Percentiles rank a stretch among this genome's conserved stretches.
These are phyloP conservation scores for Heterotilapia buettikoferi DNA, from an alignment of 2,113 vertebrate genomes.

Conservation along the genomic window DNA sequence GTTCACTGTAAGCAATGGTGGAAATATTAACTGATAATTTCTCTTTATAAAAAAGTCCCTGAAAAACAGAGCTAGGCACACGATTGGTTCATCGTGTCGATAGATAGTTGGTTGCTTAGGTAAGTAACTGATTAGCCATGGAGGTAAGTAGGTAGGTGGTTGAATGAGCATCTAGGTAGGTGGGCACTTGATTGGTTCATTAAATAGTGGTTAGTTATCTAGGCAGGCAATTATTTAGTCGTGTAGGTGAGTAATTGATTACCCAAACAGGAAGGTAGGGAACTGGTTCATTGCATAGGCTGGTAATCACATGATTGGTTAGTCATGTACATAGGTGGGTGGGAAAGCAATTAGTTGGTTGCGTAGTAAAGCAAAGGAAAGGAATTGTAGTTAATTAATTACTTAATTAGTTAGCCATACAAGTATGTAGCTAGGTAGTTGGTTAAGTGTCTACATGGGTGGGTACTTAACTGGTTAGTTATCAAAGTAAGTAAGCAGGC, in stretches of 20 bases:
- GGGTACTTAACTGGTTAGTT: neutral
- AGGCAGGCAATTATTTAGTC: neutral
- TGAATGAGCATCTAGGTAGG: neutral
- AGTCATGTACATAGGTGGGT: neutral
- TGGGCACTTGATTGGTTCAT: neutral
- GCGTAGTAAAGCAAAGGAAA: neutral
- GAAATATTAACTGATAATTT: neutral
- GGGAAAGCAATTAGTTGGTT: neutral
- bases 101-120: neutral
- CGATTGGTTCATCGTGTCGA: neutral
- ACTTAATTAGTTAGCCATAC: neutral
- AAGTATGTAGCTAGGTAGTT: neutral
- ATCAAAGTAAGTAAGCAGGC: neutral
- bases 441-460: rapidly evolving
- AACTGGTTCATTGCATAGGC: neutral
- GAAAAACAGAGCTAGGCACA: neutral
- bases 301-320: neutral
- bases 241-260: neutral
- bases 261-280: neutral
- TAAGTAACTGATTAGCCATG: neutral
- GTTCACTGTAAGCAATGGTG: neutral
- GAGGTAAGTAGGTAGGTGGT: neutral
- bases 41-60: neutral
- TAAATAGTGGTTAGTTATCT: neutral
- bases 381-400: neutral